Percentiles rank a stretch among this genome's conserved stretches.
phyloP scores from a whole-genome alignment of 2,113 vertebrate species.

The Atlantisia rogersi region DNA sequence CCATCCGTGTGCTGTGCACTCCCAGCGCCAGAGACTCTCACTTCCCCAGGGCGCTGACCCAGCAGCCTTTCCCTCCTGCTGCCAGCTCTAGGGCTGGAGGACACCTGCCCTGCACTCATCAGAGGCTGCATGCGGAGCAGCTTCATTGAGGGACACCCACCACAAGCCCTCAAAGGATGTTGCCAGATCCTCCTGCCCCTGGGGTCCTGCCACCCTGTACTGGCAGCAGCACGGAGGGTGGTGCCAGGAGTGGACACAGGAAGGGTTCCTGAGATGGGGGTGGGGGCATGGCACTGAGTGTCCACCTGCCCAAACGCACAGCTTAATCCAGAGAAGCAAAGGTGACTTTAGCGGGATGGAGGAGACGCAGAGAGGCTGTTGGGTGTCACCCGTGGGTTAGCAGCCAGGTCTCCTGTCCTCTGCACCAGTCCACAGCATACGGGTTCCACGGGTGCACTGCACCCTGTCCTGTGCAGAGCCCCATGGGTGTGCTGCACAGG shows the following conservation, averaged over 20 bases:
- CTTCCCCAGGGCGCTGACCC: no score
- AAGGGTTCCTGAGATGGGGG: conserved; percentile 45
- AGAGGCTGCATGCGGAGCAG: no score
- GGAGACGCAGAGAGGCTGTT: background rate
- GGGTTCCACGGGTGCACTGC: background rate
- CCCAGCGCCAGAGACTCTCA: background rate
- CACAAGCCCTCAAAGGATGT: no score
- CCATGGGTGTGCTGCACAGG: background rate
- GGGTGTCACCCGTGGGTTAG: rapidly evolving
- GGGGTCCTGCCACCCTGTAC: conserved; percentile 79
- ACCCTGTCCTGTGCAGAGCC: background rate
- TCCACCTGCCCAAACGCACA: background rate
- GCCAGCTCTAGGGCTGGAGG: no score
- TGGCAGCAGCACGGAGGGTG: conserved; percentile 60
- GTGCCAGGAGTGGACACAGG: conserved; percentile 62
- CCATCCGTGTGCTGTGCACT: background rate
- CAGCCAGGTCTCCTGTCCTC: no score
- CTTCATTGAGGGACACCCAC: background rate
- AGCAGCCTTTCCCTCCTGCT: background rate
- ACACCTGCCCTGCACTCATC: no score
- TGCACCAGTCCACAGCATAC: no score
- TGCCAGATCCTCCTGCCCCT: background rate
- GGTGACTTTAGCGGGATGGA: background rate
- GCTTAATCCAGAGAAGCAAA: background rate
- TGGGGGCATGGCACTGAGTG: no score